Conservation (phyloP, 1,140 invertebrate genomes). For the Scaptomyza hsui region DNA sequence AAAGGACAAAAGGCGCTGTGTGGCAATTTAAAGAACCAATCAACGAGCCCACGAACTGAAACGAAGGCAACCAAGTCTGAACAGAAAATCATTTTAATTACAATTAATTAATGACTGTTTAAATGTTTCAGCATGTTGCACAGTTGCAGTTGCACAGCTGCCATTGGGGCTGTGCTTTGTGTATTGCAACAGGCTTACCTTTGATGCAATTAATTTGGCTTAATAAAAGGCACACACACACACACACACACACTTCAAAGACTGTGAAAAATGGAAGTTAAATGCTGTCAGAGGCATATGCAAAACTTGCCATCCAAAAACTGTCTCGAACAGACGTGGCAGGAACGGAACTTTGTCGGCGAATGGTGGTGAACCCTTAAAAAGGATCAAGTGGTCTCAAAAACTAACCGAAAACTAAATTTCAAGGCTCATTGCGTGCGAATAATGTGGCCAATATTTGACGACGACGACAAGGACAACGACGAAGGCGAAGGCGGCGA, state of each 20-base stretch:
- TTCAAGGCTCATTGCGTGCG: constrained; percentile 81
- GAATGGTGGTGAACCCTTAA: constrained; percentile 37
- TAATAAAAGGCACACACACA: constrained; percentile 26
- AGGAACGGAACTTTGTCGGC: background rate
- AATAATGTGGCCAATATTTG: constrained; percentile 79
- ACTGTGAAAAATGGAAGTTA: constrained; percentile 40
- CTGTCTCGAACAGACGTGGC: constrained; percentile 53
- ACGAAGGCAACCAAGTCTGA: background rate
- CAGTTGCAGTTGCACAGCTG: constrained; percentile 29
- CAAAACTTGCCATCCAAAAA: constrained; percentile 52
- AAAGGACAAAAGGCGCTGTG: constrained; percentile 28
- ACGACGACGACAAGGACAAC: background rate
- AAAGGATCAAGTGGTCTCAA: constrained; percentile 35
- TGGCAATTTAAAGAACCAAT: constrained; percentile 64
- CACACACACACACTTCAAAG: constrained; percentile 4
- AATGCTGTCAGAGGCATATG: constrained; percentile 65
- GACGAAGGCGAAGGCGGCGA: background rate
- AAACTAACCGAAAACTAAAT: constrained; percentile 81
- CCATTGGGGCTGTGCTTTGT: no score
- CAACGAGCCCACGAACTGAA: constrained; percentile 50
- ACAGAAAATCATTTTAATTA: constrained; percentile 75
- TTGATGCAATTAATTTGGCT: constrained; percentile 49
- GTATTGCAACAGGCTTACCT: constrained; percentile 37
- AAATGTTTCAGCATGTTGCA: constrained; percentile 51
- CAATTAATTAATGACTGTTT: constrained; percentile 79